Conservation (phyloP, 2,888 invertebrate genomes). For the Apodemia arnacis region DNA sequence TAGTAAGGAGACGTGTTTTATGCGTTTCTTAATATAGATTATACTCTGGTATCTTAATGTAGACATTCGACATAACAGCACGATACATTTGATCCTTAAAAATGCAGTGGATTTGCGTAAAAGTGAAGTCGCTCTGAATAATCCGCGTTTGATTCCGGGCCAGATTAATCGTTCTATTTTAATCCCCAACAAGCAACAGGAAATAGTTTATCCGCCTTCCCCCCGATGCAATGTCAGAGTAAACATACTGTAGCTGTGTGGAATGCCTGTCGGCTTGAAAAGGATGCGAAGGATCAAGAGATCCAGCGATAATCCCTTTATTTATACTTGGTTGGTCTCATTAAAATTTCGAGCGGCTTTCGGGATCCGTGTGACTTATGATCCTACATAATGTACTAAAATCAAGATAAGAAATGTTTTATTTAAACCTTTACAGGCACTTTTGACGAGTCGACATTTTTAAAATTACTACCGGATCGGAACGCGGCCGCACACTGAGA, state of each 20-base stretch:
- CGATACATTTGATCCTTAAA: not conserved
- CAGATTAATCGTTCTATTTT: not conserved
- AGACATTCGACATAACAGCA: not conserved
- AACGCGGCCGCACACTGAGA: no score
- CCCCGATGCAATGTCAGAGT: not conserved
- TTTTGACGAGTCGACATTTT: no score
- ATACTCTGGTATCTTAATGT: no score
- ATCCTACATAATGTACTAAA: not conserved
- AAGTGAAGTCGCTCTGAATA: not conserved
- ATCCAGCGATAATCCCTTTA: conserved; percentile 91
- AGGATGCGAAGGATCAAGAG: conserved; percentile 87
- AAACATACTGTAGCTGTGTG: conserved; percentile 9
- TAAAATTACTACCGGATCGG: no score
- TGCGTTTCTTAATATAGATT: no score
- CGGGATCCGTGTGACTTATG: not conserved
- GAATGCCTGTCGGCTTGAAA: conserved; percentile 34
- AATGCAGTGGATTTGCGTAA: not conserved
- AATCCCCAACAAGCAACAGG: not conserved
- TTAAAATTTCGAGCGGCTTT: conserved; percentile 13
- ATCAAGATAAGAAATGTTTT: no score
- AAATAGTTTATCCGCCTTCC: not conserved
- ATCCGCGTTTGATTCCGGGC: not conserved
- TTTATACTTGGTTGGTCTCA: conserved; percentile 88
- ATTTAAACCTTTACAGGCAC: no score
- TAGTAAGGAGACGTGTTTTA: no score